Base-by-base conservation (phyloP, 1,140 invertebrate genomes). In the Caenorhabditis inopinata region DNA sequence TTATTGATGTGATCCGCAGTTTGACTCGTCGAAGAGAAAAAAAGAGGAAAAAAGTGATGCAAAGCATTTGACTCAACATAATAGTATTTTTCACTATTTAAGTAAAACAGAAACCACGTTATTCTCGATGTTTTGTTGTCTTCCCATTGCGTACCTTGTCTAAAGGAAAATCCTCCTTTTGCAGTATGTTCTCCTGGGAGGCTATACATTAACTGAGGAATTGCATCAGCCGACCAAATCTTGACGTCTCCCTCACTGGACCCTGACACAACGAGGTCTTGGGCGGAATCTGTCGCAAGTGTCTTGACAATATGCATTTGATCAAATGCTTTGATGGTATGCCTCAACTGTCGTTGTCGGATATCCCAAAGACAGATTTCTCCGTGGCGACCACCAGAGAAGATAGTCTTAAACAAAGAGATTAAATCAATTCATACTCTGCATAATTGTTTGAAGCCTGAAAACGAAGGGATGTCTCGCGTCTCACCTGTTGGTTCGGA, bases 201-300 rank as follows among this genome's bases (percentile, higher is more conserved):
- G 53, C 93, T 93, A 85, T 95, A 93, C 45, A 98, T 90, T 68
- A 95, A 89, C 94, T 93, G 89, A 94, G 95, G 81, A 93, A 92
- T 77, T 93, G 92, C 83, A 42, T 82, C 82, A 21, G 97, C 90
- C 82, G 93, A 94, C 94, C 95, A 98, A 75, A 98, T 94, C 92
- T 98, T 98, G 83, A 99, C 96, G 90, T 98, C 96, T 25, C 97
- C 97, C 90, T 99, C 96, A n/a, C 95, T 94, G 46, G 96, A 94
- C 42, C 96, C 97, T 76, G 96, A 96, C 9, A 95, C 95, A 89
- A 98, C 97, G 89, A 94, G 95, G 90, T 98, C 96, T 90, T 81
- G 74, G 74, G 93, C 92, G 0, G 94, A 94, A 91, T 98, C 95
- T 12, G 98, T 91, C 38, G 95, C 93, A 82, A 99, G 91, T 89